Evolutionary conservation across 2,888 invertebrate species (phyloP), one percentile per base, ranked within the genome.

Genomic region (Meganola albula): DNA sequence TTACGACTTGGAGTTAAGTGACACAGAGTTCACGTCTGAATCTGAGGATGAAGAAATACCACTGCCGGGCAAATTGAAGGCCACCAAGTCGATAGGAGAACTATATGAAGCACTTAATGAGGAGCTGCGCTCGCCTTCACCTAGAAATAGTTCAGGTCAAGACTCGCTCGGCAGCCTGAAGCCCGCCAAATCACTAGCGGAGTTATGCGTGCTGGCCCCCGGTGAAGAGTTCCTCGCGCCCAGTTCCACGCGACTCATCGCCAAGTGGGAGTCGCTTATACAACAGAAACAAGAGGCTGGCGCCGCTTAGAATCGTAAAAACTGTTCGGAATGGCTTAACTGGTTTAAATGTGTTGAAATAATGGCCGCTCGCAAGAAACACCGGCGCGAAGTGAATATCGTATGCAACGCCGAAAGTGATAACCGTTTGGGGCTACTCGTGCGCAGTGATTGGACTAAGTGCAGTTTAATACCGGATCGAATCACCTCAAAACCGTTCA

Each of bases 191-290:
- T 91, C 91, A 0, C 70, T 92, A 53, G 92, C 92, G 2, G 89
- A 91, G 60, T 70, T 92, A 36, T 91, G 91, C 64, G 90, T 90
- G 61, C 78, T 91, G 28, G 82, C 79, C 26, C 90, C 90, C 13
- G 90, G 90, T 12, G 90, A 91, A 59, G 88, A 88, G 58, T 83
- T 83, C 52, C 84, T 88, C 10, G 89, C 91, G 28, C 91, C 92
- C 8, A 91, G 91, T 58, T 91, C 92, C 24, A 89, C 89, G 41
- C 80, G 89, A 24, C 85, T 94, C 42, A 94, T 94, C 58, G 92
- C 92, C 48, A 91, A 93, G 72, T 94, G 94, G 92, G 94, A 94
- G 74, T 92, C 90, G 40, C 85, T 93, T 51, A 94, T 93, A 49
- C 90, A 90, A 54, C 87, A 89, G 67, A 88, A 88, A 60, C 87